Conservation (phyloP, 2,113 vertebrate genomes). For the Tachycineta bicolor region DNA sequence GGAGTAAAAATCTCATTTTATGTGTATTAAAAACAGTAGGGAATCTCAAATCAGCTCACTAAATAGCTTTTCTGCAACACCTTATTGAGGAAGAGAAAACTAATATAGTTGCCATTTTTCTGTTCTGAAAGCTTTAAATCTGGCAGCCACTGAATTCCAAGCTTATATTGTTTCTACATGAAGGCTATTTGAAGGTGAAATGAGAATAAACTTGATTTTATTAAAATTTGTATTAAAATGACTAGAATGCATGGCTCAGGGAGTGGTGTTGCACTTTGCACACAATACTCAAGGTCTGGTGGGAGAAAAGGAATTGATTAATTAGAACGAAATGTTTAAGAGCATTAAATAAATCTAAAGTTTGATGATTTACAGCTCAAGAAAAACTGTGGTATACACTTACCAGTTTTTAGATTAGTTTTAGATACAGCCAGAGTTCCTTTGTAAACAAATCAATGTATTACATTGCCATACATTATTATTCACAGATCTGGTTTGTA, state of each 20-base stretch:
- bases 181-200: conserved; percentile 33
- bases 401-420: conserved; percentile 8
- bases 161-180: not conserved
- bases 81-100: conserved; percentile 50
- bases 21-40: conserved; percentile 52
- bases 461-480: conserved; percentile 39
- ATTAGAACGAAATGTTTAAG: not conserved
- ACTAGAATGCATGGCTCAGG: not conserved
- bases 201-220: not conserved
- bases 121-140: conserved; percentile 1
- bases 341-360: not conserved
- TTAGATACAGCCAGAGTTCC: not conserved
- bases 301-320: not conserved
- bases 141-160: not conserved
- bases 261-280: not conserved
- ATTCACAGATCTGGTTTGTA: conserved; percentile 32
- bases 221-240: not conserved
- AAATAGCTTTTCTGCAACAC: conserved; percentile 44
- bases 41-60: conserved; percentile 41
- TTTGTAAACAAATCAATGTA: conserved; percentile 31
- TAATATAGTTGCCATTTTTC: conserved; percentile 45
- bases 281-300: not conserved
- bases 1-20: conserved; percentile 46
- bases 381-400: not conserved
- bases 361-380: not conserved